These are phyloP conservation scores for Eristalis arbustorum DNA, from an alignment of 2,888 invertebrate genomes.

Conservation along the genomic window DNA sequence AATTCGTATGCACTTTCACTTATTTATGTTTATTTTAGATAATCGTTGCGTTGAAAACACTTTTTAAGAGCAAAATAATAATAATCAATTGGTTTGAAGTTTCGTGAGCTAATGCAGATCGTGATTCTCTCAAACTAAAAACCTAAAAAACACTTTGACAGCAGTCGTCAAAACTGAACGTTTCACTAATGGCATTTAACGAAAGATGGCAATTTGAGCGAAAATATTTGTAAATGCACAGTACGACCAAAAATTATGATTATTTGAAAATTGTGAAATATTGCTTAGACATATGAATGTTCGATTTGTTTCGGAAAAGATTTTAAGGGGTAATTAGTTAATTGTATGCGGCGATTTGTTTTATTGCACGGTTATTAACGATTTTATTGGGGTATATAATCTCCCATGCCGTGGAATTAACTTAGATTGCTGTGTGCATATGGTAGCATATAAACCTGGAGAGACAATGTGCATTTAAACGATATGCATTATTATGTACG, in stretches of 20 bases:
- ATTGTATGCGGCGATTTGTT: too few species aligned
- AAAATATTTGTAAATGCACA: not conserved
- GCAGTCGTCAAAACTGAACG: not conserved
- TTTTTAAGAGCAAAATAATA: not conserved
- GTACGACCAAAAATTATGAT: not conserved
- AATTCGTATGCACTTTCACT: not conserved
- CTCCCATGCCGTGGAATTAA: too few species aligned
- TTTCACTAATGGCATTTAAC: conserved; percentile 8
- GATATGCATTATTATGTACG: not conserved
- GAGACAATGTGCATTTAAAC: too few species aligned
- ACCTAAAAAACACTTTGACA: conserved; percentile 32
- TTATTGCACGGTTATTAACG: too few species aligned
- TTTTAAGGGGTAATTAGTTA: too few species aligned
- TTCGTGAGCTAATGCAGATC: not conserved
- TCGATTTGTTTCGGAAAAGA: too few species aligned
- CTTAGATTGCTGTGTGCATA: too few species aligned
- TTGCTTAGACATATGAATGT: too few species aligned
- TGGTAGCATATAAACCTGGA: too few species aligned
- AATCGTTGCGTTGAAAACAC: not conserved
- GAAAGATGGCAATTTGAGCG: not conserved
- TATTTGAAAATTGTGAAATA: not conserved
- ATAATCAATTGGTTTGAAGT: not conserved
- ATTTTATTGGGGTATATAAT: too few species aligned
- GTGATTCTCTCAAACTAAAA: not conserved
- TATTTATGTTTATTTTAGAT: not conserved